Evolutionary conservation across 2,888 invertebrate genomes (phyloP), one percentile per base, ranked within the genome.

Genomic region (Pristionchus fissidentatus): DNA sequence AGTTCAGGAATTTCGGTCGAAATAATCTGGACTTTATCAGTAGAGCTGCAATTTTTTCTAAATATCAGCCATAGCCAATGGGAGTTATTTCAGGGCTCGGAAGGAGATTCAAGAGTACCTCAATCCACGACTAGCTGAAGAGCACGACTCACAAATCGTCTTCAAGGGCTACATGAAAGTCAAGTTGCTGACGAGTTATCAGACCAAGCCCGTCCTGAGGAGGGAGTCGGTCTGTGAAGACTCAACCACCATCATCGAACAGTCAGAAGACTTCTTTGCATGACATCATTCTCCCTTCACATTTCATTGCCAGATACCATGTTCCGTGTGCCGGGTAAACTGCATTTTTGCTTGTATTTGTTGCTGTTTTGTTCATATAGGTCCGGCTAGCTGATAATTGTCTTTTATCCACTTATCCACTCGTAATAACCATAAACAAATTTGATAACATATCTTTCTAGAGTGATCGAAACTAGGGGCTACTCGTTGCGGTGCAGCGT

Each of bases 151-250:
- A n/a, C 75, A 75, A 22, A 32, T 26, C 26, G 57, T 83, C 19
- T 83, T 75, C 83, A 73, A 49, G 29, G 83, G 83, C 8, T 43
- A 52, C 41, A 83, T 83, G 83, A 73, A 52, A n/a, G 57, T 15
- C 10, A 57, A 38, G 38, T 43, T 83, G 29, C 43, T 83, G 57
- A 83, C 83, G 4, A 57, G 57, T 43, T 75, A 57, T 26, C 73
- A 57, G 41, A 73, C 38, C 19, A 75, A 57, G 29, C 73, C 83
- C 43, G 29, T 43, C 26, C 35, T 75, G 26, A n/a, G 83, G 62
- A 83, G 75, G 60, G 75, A 75, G 41, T 83, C 83, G 2, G 32
- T 83, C 13, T 83, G 83, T 19, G 75, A 83, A n/a, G 83, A 83
- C 29, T 55, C 73, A 5, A 73, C 83, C 26, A 55, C 26, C 7